Percentiles rank a stretch among this genome's conserved stretches.
These are phyloP conservation scores for Drosophila helvetica DNA, from an alignment of 2,888 invertebrate species.

Conservation along the genomic window DNA sequence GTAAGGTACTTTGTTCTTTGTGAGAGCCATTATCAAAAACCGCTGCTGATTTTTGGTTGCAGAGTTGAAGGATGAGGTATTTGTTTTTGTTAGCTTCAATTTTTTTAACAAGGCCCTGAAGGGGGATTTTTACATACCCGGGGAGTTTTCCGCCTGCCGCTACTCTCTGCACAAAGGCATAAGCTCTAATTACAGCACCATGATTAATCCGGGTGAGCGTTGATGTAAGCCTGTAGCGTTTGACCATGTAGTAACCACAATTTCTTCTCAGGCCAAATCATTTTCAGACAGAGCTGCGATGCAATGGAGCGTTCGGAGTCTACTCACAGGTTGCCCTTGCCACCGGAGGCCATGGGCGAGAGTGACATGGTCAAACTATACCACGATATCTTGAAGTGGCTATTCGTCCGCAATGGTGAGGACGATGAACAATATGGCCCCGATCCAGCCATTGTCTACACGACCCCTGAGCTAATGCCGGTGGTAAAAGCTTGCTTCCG, in stretches of 20 bases:
- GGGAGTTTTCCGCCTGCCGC: conserved; percentile 85
- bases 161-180: conserved; percentile 84
- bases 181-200: conserved; percentile 80
- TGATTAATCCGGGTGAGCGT: conserved; percentile 83
- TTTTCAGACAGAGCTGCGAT: conserved; percentile 84
- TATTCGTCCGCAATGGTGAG: conserved; percentile 55
- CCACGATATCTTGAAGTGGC: conserved; percentile 82
- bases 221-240: not conserved
- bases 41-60: not conserved
- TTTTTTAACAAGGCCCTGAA: conserved; percentile 76
- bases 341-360: conserved; percentile 82
- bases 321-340: conserved; percentile 84
- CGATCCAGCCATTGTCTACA: conserved; percentile 84
- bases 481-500: conserved; percentile 80
- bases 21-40: not conserved
- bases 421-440: not conserved
- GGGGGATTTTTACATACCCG: conserved; percentile 83
- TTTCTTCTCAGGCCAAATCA: conserved; percentile 65
- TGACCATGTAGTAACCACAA: not conserved
- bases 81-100: conserved; percentile 79
- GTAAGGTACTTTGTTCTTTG: conserved; percentile 48
- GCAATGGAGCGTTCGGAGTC: conserved; percentile 83
- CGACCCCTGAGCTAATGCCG: conserved; percentile 73
- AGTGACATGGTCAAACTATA: conserved; percentile 81
- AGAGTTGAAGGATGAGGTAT: conserved; percentile 77